Base-by-base conservation (phyloP, 2,888 invertebrate species). In the Tetragnatha montana region DNA sequence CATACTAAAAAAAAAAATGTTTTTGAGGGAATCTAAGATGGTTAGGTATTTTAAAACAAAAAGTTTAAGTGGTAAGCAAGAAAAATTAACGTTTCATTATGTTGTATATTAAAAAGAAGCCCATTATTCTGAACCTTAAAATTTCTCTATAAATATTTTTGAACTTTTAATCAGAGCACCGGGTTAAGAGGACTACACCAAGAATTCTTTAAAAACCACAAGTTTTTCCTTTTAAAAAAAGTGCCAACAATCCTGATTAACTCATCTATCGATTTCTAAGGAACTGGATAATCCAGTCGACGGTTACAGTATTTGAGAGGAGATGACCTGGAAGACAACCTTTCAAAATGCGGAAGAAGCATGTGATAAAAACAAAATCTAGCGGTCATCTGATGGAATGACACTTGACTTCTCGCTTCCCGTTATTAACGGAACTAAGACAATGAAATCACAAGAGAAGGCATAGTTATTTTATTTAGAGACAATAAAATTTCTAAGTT, bases 341-440 rank as follows among this genome's bases (percentile, higher is more conserved):
- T 22, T 17, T n/a, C 8, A 14, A 51, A 81, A 81, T 74, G 81
- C 81, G 81, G 81, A 81, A 81, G 73, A 47, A 22, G 73, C 22
- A 6, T 6, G 10, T 6, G 21, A 73, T 21, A 81, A 4, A 4
- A 51, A 79, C 50, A 78, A 70, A 81, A 73, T 17, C 35, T 51
- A 74, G 12, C 73, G 71, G 73, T 35, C 81, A 51, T 81, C 50
- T 21, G 47, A 17, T 21, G 12, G 10, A 35, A 17, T 8, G 60
- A 60, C 60, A 60, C 60, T 8, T 60, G 12, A 10, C 60, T 60
- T 17, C 60, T 17, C 8, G 17, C 8, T 60, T 60, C 17, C 17
- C 60, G 60, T 10, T 12, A 60, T 60, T 60, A 4, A 35, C 35
- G 35, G 35, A 35, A 35, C 35, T 35, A 35, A 35, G 35, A 35